Evolutionary conservation across 1,140 invertebrate species (phyloP).

Genomic region (Lordiphosa stackelbergi): DNA sequence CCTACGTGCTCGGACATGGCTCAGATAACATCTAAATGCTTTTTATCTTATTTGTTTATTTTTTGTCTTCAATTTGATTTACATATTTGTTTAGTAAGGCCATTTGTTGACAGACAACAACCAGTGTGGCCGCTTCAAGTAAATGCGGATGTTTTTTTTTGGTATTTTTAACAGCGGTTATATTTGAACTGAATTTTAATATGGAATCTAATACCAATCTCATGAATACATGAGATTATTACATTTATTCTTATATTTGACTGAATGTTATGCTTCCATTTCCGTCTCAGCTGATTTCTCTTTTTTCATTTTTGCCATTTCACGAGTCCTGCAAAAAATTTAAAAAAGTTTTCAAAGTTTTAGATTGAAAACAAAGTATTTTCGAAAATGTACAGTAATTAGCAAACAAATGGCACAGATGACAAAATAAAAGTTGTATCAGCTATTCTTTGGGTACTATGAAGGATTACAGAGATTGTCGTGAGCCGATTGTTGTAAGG

Average conservation of each 20-base stretch:
- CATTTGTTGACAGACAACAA: neutral
- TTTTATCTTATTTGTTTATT: slow-evolving; percentile 27
- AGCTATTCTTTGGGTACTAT: too few species aligned
- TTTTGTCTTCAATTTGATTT: slow-evolving; percentile 6
- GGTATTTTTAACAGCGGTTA: neutral
- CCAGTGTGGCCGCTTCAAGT: too few species aligned
- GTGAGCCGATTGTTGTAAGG: too few species aligned
- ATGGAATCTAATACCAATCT: too few species aligned
- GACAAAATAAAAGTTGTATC: too few species aligned
- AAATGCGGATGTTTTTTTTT: neutral
- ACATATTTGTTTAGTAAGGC: slow-evolving; percentile 6
- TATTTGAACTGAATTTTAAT: neutral
- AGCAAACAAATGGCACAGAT: too few species aligned
- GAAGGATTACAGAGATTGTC: too few species aligned
- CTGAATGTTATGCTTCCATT: neutral
- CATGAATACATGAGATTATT: too few species aligned
- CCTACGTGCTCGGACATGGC: slow-evolving; percentile 20
- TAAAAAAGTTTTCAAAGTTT: neutral
- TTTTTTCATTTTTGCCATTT: slow-evolving; percentile 27
- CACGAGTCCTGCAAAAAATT: slow-evolving; percentile 20
- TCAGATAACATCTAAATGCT: neutral
- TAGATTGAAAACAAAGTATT: too few species aligned
- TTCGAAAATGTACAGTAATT: too few species aligned
- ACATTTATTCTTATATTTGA: neutral
- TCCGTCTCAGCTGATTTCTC: neutral